These are phyloP conservation scores for Dreissena polymorpha DNA, from an alignment of 1,140 invertebrate genomes.

Conservation along the genomic window DNA sequence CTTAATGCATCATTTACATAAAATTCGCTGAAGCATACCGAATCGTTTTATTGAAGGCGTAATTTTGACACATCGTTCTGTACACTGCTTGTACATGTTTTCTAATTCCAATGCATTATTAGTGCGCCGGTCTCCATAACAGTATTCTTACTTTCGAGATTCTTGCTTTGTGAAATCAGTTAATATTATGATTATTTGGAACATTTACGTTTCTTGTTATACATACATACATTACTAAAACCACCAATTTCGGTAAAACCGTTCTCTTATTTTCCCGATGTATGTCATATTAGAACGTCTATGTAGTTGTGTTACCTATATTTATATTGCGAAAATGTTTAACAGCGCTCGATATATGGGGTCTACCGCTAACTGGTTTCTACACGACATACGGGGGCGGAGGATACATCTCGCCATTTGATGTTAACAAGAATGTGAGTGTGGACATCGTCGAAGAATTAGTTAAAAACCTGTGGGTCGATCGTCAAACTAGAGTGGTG, in stretches of 20 bases:
- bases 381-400: slow-evolving; percentile 64
- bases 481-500: slow-evolving; percentile 80
- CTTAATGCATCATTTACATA: too few relatives aligned
- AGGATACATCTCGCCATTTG: slow-evolving; percentile 62
- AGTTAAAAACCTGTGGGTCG: slow-evolving; percentile 78
- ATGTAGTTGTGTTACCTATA: neutral
- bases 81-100: too few relatives aligned
- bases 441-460: slow-evolving; percentile 71
- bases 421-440: slow-evolving; percentile 38
- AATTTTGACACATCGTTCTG: too few relatives aligned
- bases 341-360: slow-evolving; percentile 56
- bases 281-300: neutral
- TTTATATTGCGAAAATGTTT: neutral
- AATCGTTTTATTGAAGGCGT: too few relatives aligned
- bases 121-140: too few relatives aligned
- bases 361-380: slow-evolving; percentile 56
- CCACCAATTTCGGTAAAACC: too few relatives aligned
- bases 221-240: neutral
- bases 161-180: neutral
- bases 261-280: neutral
- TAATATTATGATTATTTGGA: neutral
- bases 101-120: too few relatives aligned
- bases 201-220: neutral
- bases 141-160: too few relatives aligned
- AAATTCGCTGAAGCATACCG: too few relatives aligned